Base-by-base conservation (phyloP, 2,113 vertebrate genomes). In the Rhinogobius similis region DNA sequence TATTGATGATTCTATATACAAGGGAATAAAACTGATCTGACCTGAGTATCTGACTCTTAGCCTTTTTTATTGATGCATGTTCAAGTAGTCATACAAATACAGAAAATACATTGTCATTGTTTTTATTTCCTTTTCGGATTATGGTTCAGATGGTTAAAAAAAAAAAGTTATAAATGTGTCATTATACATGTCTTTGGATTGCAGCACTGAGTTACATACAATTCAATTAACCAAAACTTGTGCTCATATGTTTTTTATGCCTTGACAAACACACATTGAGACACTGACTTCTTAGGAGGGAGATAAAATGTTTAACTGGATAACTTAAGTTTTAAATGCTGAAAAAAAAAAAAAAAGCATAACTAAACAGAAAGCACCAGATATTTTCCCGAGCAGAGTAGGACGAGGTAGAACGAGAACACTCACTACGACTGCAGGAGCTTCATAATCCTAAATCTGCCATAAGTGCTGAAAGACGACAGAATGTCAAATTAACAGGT, bases 1-100 rank as follows among this genome's bases (percentile, higher is more conserved):
- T 97, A 97, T 98, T 96, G 94, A 95, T 96, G 26, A 96, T 96
- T 96, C 95, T 97, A 96, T 94, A 94, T 95, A 95, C 92, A 96
- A 94, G 95, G 93, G 97, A 99, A 97, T 94, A 98, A 96, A 94
- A 94, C 92, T 92, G 92, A 92, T 90, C 89, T 74, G 92, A 92
- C 89, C 89, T 74, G 67, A 86, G 65, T 77, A 72, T 36, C 39
- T n/a, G 66, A 59, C 78, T 75, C 53, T 44, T 18, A 6, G 13
- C 68, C 14, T 36, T 81, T 65, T 50, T 64, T 24, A 13, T 32
- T 16, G 32, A 41, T 61, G 12, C 29, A 12, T 39, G 20, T 59
- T 26, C 3, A 14, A 56, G 8, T 21, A 29, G 11, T 24, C 1
- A 14, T 53, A 70, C 46, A 72, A 76, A 82, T 14, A 39, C 81